Conservation (phyloP, 1,140 invertebrate species). For the Papilio polyxenes region DNA sequence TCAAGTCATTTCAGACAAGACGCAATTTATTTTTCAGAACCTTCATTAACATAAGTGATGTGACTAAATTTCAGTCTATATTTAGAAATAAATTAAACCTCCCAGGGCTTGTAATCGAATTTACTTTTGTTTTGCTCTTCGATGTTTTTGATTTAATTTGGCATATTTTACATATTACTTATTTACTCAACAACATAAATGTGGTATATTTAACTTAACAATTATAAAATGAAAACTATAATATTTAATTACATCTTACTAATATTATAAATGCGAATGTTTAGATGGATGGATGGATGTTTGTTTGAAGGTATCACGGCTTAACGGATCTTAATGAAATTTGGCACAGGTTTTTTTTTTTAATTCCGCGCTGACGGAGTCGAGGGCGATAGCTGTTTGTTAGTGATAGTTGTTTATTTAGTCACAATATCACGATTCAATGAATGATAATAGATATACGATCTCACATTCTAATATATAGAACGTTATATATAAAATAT, state of each 20-base stretch:
- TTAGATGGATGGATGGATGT: no score
- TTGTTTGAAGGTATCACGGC: no score
- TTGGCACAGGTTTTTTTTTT: no score
- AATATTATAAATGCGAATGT: no score
- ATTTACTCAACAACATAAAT: background rate
- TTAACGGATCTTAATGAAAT: no score
- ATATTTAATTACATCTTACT: no score
- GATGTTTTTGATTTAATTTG: background rate
- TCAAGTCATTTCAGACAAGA: conserved; percentile 18
- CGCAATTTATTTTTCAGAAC: conserved; percentile 24
- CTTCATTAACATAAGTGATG: conserved; percentile 23
- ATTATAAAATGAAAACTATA: no score
- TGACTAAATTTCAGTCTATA: conserved; percentile 24
- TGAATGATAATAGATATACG: background rate
- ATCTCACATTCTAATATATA: no score
- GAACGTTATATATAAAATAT: no score
- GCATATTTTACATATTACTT: background rate
- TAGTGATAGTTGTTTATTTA: background rate
- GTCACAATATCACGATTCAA: background rate
- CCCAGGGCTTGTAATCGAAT: background rate
- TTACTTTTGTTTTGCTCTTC: background rate
- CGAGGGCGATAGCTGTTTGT: no score
- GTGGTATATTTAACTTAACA: no score
- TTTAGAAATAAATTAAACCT: conserved; percentile 22
- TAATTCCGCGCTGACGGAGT: no score